Conservation (phyloP, 2,888 invertebrate species). For the Bruchidius siliquastri region DNA sequence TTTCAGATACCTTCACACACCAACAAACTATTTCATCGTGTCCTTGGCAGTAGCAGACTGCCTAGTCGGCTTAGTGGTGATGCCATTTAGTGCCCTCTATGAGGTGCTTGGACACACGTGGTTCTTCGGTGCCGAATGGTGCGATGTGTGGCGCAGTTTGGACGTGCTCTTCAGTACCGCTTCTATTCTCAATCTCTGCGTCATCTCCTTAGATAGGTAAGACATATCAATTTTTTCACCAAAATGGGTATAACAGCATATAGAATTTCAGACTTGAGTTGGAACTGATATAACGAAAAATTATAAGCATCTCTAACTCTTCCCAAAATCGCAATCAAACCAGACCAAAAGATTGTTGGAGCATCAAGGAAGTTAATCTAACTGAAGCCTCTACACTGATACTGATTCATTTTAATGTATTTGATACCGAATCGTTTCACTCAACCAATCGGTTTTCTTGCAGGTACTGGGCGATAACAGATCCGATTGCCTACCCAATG, state of each 20-base stretch:
- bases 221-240: background rate
- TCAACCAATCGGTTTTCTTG: background rate
- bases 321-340: too few species aligned
- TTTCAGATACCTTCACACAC: conserved; percentile 77
- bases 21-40: conserved; percentile 96
- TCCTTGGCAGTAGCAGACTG: conserved; percentile 96
- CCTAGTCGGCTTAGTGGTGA: conserved; percentile 91
- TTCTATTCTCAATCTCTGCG: conserved; percentile 94
- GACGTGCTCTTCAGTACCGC: conserved; percentile 97
- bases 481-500: conserved; percentile 96
- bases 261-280: too few species aligned
- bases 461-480: conserved; percentile 94
- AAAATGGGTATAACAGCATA: too few species aligned
- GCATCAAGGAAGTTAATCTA: too few species aligned
- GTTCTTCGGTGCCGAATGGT: conserved; percentile 94
- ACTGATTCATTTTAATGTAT: too few species aligned
- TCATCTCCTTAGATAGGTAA: conserved; percentile 84
- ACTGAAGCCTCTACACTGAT: too few species aligned
- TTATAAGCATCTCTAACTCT: too few species aligned
- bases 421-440: too few species aligned
- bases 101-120: conserved; percentile 86
- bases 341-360: too few species aligned
- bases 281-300: too few species aligned
- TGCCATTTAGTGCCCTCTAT: conserved; percentile 93
- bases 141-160: conserved; percentile 94